These are phyloP conservation scores for Vombatus ursinus DNA, from an alignment of 2,113 vertebrate genomes.

Conservation along the genomic window DNA sequence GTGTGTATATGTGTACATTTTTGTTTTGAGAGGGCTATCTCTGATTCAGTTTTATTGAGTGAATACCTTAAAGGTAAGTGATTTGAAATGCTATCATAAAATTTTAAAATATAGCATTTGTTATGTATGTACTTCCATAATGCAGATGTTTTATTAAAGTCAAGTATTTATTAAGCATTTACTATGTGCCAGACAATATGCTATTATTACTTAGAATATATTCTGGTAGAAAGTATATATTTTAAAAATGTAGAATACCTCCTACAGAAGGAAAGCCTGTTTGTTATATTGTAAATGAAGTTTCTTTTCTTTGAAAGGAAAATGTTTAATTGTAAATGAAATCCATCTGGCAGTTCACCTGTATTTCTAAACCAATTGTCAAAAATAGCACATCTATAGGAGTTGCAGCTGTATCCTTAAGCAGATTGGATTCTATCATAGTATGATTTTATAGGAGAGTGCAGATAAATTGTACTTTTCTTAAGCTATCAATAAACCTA, in stretches of 20 bases:
- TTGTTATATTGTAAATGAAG: background rate
- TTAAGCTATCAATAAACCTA: background rate
- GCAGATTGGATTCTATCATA: background rate
- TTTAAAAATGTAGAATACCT: background rate
- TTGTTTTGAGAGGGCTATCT: background rate
- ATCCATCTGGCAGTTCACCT: background rate
- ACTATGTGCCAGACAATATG: background rate
- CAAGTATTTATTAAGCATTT: background rate
- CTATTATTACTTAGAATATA: background rate
- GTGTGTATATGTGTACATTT: background rate
- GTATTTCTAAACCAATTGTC: slow-evolving; percentile 23
- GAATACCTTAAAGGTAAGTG: slow-evolving; percentile 19
- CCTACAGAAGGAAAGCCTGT: background rate
- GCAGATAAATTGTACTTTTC: background rate
- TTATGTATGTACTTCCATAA: background rate
- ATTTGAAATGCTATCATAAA: background rate
- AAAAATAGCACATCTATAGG: slow-evolving; percentile 23
- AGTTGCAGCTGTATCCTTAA: background rate
- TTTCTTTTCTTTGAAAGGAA: background rate
- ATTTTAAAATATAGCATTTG: background rate
- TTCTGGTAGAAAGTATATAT: background rate
- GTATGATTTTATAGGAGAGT: background rate
- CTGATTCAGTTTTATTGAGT: background rate
- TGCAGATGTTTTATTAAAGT: background rate
- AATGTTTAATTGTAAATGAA: slow-evolving; percentile 44